Evolutionary conservation across 2,797 vertebrate genomes (phyloP).

Genomic region (Thaleichthys pacificus): DNA sequence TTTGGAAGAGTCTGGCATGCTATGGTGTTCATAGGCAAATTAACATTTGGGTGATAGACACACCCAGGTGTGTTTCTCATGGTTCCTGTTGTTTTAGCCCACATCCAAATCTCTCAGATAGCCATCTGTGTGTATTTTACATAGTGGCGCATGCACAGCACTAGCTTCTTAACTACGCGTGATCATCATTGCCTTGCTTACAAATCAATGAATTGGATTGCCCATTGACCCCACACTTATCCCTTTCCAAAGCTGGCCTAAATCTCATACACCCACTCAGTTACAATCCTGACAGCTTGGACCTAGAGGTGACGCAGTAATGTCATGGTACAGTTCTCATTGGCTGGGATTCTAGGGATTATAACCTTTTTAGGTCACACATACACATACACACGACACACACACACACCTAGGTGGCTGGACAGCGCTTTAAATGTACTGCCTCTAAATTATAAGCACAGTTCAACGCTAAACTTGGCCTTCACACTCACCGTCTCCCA

Average conservation of each 20-base stretch:
- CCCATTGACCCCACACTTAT: slow-evolving; percentile 42
- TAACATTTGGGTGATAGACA: background rate
- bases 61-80: background rate
- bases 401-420: background rate
- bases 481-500: background rate
- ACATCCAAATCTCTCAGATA: background rate
- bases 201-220: slow-evolving; percentile 16
- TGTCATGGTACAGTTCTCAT: slow-evolving; percentile 59
- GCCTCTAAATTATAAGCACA: background rate
- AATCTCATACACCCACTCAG: slow-evolving; percentile 27
- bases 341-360: slow-evolving; percentile 54
- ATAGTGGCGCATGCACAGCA: background rate
- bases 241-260: slow-evolving; percentile 51
- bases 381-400: background rate
- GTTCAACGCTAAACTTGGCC: background rate
- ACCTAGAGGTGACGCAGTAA: slow-evolving; percentile 55
- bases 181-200: slow-evolving; percentile 23
- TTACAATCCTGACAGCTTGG: slow-evolving; percentile 33
- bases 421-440: too few relatives aligned
- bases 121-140: background rate
- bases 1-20: background rate
- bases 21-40: background rate
- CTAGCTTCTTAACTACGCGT: background rate
- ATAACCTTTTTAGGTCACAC: slow-evolving; percentile 11
- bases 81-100: background rate